Percentiles rank a stretch among this genome's conserved stretches.
Evolutionary conservation across 2,797 vertebrate genomes (phyloP).

Genomic region (Anguilla anguilla): DNA sequence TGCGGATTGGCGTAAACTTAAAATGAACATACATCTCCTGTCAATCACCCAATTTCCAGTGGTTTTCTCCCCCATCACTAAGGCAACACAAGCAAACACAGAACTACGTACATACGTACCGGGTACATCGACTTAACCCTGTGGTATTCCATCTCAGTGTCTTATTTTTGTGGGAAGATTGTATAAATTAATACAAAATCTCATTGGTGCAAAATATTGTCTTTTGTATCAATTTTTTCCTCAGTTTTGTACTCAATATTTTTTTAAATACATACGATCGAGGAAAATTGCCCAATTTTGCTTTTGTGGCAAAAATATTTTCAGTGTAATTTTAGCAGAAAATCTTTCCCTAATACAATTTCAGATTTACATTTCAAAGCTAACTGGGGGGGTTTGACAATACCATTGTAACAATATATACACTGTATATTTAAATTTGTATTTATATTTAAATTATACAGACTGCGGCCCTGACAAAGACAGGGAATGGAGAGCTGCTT

Average conservation of each 20-base stretch:
- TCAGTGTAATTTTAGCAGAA: not conserved
- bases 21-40: not conserved
- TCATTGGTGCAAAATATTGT: not conserved
- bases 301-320: not conserved
- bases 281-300: not conserved
- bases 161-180: not conserved
- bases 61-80: slow-evolving; percentile 9
- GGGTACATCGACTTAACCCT: slow-evolving; percentile 33
- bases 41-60: slow-evolving; percentile 19
- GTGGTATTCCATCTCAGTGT: not conserved
- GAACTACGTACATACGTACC: slow-evolving; percentile 37
- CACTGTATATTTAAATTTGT: slow-evolving; percentile 38
- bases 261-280: not conserved
- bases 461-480: slow-evolving; percentile 41
- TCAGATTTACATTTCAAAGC: slow-evolving; percentile 42
- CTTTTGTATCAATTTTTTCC: not conserved
- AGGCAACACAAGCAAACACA: slow-evolving; percentile 23
- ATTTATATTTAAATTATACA: slow-evolving; percentile 47
- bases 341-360: not conserved
- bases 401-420: slow-evolving; percentile 59
- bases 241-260: not conserved
- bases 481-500: slow-evolving; percentile 28
- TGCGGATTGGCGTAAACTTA: not conserved
- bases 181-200: not conserved
- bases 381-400: slow-evolving; percentile 33